These are phyloP conservation scores for Lophius piscatorius DNA, from an alignment of 2,113 vertebrate genomes.

Conservation along the genomic window DNA sequence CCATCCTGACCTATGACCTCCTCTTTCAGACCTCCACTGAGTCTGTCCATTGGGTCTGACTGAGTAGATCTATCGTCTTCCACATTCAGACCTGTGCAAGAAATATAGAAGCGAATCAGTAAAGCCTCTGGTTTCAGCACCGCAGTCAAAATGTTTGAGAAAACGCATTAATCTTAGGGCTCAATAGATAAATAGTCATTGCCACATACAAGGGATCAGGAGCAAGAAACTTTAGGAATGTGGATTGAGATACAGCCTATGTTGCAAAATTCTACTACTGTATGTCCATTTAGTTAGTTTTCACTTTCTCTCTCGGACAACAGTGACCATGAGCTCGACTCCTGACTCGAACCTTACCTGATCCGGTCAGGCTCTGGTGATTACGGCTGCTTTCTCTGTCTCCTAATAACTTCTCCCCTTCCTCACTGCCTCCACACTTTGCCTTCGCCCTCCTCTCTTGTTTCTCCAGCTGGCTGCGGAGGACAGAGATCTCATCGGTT, in stretches of 20 bases:
- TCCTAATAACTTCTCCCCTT: conserved; percentile 29
- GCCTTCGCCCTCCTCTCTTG: conserved; percentile 60
- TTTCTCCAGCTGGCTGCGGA: conserved; percentile 64
- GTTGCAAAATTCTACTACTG: neutral
- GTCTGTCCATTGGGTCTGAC: conserved; percentile 29
- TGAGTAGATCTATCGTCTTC: conserved; percentile 35
- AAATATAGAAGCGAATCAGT: neutral
- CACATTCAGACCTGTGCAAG: conserved; percentile 27
- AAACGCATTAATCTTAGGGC: too few relatives aligned
- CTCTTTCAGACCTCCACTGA: conserved; percentile 52
- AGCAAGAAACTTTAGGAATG: too few relatives aligned
- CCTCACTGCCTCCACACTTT: conserved; percentile 42
- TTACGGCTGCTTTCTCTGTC: conserved; percentile 37
- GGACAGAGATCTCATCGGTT: conserved; percentile 62
- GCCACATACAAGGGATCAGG: too few relatives aligned
- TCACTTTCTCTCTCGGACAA: too few relatives aligned
- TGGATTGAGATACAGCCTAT: neutral
- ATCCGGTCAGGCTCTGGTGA: conserved; percentile 28
- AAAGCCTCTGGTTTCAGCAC: neutral
- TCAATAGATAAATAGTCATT: too few relatives aligned
- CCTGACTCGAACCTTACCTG: conserved; percentile 46
- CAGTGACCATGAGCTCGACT: too few relatives aligned
- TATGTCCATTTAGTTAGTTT: neutral
- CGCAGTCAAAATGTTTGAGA: neutral
- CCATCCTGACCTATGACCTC: conserved; percentile 55